A percentile compares a stretch with the other conserved stretches of the same genome.
Conservation (phyloP, 1,140 invertebrate species). For the Drosophila nasuta region DNA sequence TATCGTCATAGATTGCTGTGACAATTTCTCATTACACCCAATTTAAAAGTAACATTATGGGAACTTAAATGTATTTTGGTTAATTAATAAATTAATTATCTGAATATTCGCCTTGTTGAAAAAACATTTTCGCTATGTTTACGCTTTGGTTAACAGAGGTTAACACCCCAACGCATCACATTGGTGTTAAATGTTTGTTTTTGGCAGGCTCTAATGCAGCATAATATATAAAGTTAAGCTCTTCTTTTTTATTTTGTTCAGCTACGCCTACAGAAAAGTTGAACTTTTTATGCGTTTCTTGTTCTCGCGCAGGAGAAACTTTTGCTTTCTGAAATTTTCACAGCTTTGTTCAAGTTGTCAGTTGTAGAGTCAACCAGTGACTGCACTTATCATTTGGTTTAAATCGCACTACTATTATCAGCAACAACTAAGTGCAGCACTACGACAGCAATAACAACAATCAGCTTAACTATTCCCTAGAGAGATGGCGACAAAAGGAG, state of each 20-base stretch:
- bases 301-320: constrained; percentile 42
- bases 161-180: constrained; percentile 3
- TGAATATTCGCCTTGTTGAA: background rate
- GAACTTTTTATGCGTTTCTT: constrained; percentile 54
- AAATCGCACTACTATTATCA: constrained; percentile 64
- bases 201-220: constrained; percentile 35
- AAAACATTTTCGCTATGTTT: background rate
- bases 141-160: too few relatives aligned
- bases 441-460: constrained; percentile 7
- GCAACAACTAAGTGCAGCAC: constrained; percentile 22
- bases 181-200: constrained; percentile 65
- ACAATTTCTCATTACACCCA: too few relatives aligned
- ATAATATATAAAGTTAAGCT: constrained; percentile 39
- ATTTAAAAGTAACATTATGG: too few relatives aligned
- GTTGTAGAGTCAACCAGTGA: constrained; percentile 1
- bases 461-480: constrained; percentile 32
- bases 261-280: constrained; percentile 31
- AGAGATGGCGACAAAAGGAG: constrained; percentile 13
- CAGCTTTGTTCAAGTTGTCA: constrained; percentile 41
- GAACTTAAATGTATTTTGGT: too few relatives aligned
- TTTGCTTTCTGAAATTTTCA: constrained; percentile 43
- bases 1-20: too few relatives aligned
- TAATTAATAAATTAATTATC: too few relatives aligned
- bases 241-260: constrained; percentile 35
- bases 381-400: constrained; percentile 41